Evolutionary conservation across 2,113 vertebrate genomes (phyloP).

Genomic region (Physeter macrocephalus): DNA sequence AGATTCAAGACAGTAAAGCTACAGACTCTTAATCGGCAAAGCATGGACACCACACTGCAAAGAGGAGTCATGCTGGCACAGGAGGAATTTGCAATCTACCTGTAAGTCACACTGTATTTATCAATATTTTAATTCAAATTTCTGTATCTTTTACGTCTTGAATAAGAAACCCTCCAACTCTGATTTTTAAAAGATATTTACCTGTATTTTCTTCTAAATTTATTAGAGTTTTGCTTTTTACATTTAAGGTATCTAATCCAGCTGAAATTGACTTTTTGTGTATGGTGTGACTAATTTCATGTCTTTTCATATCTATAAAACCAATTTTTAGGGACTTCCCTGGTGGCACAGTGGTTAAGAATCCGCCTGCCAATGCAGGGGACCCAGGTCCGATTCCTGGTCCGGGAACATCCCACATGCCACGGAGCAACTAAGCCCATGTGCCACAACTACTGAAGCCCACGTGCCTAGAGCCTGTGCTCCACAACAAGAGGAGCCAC

Average conservation of each 20-base stretch:
- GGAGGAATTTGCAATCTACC: background rate
- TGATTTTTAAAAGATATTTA: background rate
- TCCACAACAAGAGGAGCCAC: too few species aligned
- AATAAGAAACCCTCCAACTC: background rate
- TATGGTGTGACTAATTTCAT: background rate
- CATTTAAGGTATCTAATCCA: background rate
- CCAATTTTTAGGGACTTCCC: background rate
- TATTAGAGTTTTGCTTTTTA: background rate
- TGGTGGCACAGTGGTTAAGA: too few species aligned
- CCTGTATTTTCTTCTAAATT: background rate
- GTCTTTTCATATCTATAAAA: background rate
- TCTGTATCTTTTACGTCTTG: background rate
- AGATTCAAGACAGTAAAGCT: background rate
- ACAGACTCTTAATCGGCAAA: background rate
- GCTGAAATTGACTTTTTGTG: background rate
- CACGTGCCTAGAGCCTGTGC: too few species aligned
- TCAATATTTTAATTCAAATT: background rate
- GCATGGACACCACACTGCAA: background rate
- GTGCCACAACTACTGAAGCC: too few species aligned
- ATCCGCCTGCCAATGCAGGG: too few species aligned
- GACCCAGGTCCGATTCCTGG: too few species aligned
- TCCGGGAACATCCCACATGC: too few species aligned
- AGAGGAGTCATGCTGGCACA: background rate
- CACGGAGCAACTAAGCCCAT: too few species aligned
- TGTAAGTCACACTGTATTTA: background rate